A percentile compares a stretch with the other conserved stretches of the same genome.
phyloP scores from a whole-genome alignment of 2,797 vertebrate genomes.

The Merluccius polli region DNA sequence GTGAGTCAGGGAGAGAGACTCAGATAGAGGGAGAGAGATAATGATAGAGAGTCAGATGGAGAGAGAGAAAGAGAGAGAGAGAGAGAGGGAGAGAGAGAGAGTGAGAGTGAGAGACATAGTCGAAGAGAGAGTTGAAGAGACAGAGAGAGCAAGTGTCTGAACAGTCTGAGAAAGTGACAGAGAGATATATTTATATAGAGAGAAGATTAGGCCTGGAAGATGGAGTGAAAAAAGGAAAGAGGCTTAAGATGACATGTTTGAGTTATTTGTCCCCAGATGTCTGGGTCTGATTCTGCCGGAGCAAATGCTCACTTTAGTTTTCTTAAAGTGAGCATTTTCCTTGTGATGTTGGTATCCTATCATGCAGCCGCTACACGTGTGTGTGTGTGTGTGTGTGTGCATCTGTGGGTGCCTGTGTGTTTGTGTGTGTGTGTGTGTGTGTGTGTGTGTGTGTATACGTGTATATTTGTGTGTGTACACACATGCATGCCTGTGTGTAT shows the following conservation, averaged over 20 bases:
- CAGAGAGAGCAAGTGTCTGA: constrained; percentile 32
- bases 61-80: constrained; percentile 40
- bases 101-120: constrained; percentile 39
- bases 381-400: constrained; percentile 10
- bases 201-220: constrained; percentile 52
- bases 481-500: background rate
- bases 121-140: constrained; percentile 40
- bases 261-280: constrained; percentile 56
- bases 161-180: constrained; percentile 41
- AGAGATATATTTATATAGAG: constrained; percentile 37
- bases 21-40: constrained; percentile 23
- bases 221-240: constrained; percentile 44
- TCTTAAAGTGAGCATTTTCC: too few species aligned
- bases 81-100: background rate
- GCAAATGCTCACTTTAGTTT: background rate
- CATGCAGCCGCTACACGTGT: background rate
- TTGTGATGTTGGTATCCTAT: background rate
- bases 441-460: background rate
- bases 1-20: constrained; percentile 22
- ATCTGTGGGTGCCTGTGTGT: constrained; percentile 4
- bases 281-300: background rate
- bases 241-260: constrained; percentile 62
- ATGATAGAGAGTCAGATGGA: constrained; percentile 11
- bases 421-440: background rate
- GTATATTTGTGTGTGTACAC: background rate